Conservation (phyloP, 1,140 invertebrate species). For the Melipona quadrifasciata region DNA sequence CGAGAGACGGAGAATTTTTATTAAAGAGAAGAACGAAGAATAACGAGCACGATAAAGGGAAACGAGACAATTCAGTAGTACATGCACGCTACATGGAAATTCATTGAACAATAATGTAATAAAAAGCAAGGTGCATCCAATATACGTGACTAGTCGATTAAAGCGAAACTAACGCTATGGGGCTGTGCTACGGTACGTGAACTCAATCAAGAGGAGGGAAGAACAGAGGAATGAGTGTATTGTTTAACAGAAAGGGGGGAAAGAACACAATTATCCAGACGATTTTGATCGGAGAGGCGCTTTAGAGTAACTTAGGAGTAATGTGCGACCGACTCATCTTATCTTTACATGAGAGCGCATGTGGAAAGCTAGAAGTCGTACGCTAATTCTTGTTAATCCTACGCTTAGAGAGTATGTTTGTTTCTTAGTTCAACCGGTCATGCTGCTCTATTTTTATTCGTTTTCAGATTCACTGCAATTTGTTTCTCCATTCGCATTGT, state of each 20-base stretch:
- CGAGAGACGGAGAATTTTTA: background rate
- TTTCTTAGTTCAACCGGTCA: slow-evolving; percentile 8
- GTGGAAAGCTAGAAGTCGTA: background rate
- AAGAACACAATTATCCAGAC: background rate
- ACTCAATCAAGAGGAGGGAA: background rate
- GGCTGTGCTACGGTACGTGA: background rate
- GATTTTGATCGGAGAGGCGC: background rate
- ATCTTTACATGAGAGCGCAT: background rate
- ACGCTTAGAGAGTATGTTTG: slow-evolving; percentile 6
- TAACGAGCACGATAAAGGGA: slow-evolving; percentile 25
- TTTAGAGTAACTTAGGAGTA: slow-evolving; percentile 39
- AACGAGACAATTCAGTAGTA: slow-evolving; percentile 10
- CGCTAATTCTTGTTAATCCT: slow-evolving; percentile 1
- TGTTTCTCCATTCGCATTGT: too few species aligned
- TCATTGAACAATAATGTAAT: background rate
- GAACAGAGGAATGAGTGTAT: background rate
- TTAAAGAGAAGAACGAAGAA: background rate
- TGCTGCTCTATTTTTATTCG: background rate
- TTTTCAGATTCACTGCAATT: background rate
- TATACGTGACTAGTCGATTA: slow-evolving; percentile 75
- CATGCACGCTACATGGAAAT: background rate
- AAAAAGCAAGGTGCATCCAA: slow-evolving; percentile 40
- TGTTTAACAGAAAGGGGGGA: background rate
- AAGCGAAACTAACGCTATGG: background rate
- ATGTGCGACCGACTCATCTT: background rate